These are phyloP conservation scores for Platichthys flesus DNA, from an alignment of 2,113 vertebrate species.

Conservation along the genomic window DNA sequence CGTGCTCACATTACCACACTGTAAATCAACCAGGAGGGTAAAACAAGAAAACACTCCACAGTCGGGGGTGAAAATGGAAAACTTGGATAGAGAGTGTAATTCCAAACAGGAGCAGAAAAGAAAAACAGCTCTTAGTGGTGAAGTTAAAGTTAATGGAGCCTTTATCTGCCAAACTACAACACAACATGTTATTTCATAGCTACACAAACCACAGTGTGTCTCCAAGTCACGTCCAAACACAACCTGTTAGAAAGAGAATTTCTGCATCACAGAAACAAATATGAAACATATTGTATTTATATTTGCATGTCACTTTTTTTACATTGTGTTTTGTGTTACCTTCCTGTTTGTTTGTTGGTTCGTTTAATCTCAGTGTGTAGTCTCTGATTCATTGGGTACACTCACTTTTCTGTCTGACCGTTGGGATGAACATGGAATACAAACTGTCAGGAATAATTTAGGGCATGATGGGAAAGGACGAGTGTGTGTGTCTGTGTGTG, in stretches of 20 bases:
- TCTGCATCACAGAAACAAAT: neutral
- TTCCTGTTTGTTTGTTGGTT: neutral
- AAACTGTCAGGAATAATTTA: conserved; percentile 48
- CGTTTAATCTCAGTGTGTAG: no score
- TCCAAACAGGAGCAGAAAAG: neutral
- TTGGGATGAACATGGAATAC: conserved; percentile 24
- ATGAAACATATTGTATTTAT: no score
- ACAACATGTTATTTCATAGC: neutral
- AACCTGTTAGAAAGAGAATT: neutral
- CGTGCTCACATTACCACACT: neutral
- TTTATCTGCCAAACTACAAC: neutral
- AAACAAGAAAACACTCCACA: neutral
- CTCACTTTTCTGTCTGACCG: neutral
- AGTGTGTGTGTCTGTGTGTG: conserved; percentile 10
- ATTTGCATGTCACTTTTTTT: neutral
- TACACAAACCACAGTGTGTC: neutral
- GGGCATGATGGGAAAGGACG: conserved; percentile 44
- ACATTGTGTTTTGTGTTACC: neutral
- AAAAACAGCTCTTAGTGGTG: neutral
- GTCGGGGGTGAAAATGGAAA: neutral
- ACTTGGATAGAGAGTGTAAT: neutral
- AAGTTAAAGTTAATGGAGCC: neutral
- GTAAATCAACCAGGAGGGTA: neutral
- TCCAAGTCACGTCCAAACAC: neutral
- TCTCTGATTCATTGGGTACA: no score